Percentiles rank a stretch among this genome's conserved stretches.
These are phyloP conservation scores for Schizaphis graminum DNA, from an alignment of 2,888 invertebrate species.

Conservation along the genomic window DNA sequence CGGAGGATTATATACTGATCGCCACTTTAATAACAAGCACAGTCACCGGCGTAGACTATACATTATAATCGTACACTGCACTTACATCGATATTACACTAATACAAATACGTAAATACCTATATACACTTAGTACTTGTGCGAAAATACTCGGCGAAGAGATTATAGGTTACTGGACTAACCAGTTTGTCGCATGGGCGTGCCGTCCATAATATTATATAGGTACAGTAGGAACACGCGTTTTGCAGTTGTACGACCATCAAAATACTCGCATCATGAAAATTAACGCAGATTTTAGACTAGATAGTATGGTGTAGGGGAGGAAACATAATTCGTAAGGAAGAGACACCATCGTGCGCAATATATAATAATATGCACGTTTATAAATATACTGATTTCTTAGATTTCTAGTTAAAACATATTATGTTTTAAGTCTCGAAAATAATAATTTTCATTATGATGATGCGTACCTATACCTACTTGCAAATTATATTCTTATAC, in stretches of 20 bases:
- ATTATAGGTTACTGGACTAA: constrained; percentile 48
- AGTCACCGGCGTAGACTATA: not conserved
- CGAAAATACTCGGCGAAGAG: constrained; percentile 11
- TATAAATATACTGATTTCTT: not conserved
- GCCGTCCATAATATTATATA: not conserved
- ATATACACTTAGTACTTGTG: not conserved
- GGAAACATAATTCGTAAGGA: not conserved
- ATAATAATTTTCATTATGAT: not conserved
- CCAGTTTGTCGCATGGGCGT: constrained; percentile 21
- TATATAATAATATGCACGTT: not conserved
- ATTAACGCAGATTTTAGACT: too few species aligned
- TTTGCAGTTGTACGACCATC: not conserved
- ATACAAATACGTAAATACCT: not conserved
- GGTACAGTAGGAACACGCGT: not conserved
- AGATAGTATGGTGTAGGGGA: not conserved
- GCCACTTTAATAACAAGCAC: not conserved
- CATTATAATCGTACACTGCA: not conserved
- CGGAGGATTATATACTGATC: not conserved
- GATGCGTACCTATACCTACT: not conserved
- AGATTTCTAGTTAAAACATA: not conserved
- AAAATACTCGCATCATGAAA: too few species aligned
- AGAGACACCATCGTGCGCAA: not conserved
- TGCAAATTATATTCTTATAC: not conserved
- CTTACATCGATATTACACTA: not conserved
- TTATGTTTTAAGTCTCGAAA: not conserved